Conservation (phyloP, 2,888 invertebrate genomes). For the Acanthococcus lagerstroemiae region DNA sequence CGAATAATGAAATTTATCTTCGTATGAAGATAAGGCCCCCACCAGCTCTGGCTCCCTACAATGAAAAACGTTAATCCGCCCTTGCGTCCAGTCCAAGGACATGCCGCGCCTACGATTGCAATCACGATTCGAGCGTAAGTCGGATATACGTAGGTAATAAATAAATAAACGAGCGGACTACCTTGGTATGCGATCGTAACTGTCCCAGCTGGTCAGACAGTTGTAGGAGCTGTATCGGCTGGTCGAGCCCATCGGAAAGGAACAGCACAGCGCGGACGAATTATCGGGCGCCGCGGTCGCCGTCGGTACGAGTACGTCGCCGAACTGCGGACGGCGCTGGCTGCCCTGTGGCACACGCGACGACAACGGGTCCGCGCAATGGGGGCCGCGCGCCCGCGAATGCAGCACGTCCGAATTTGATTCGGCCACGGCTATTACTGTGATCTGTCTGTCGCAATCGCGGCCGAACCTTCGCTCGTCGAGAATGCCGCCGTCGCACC, state of each 20-base stretch:
- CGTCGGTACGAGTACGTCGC: not conserved
- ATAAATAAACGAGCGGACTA: too few species aligned
- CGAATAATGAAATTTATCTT: too few species aligned
- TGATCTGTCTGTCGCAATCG: slow-evolving; percentile 1
- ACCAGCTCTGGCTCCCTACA: too few species aligned
- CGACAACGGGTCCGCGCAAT: slow-evolving; percentile 20
- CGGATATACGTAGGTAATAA: too few species aligned
- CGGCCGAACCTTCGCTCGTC: too few species aligned
- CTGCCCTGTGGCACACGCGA: slow-evolving; percentile 22
- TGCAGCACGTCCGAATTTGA: slow-evolving; percentile 27
- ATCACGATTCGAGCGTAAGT: too few species aligned
- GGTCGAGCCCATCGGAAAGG: slow-evolving; percentile 42
- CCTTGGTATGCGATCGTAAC: slow-evolving; percentile 84
- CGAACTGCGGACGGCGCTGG: not conserved
- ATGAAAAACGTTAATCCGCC: too few species aligned
- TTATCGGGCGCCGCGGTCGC: not conserved
- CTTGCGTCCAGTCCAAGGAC: too few species aligned
- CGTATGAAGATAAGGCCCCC: too few species aligned
- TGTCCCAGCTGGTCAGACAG: slow-evolving; percentile 82
- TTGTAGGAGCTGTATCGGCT: slow-evolving; percentile 82
- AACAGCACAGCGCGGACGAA: slow-evolving; percentile 13
- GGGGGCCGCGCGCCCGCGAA: slow-evolving; percentile 28
- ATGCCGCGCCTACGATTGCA: too few species aligned
- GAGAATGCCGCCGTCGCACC: not conserved
- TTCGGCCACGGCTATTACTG: slow-evolving; percentile 21